Base-by-base conservation (phyloP, 2,797 vertebrate species). In the Crotalus adamanteus region DNA sequence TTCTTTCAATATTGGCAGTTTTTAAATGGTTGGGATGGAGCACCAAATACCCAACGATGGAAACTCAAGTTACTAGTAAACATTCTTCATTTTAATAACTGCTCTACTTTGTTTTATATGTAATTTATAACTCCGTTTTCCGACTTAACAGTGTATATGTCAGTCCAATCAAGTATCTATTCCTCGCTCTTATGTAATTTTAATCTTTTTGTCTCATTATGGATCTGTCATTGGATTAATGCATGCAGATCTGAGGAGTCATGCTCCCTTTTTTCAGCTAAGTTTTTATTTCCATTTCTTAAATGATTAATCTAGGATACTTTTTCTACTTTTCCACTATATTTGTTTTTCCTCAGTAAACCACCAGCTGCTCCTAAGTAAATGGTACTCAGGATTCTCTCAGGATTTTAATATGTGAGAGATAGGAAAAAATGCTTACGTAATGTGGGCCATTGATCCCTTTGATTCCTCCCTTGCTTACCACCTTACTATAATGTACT, bases 341-440 rank as follows among this genome's bases (percentile, higher is more conserved):
- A 95, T 95, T 95, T 95, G 95, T 95, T 60, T 92, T 94, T 93
- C 95, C 93, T 90, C 95, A 94, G 92, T 93, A 95, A 96, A 95
- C 96, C 95, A 97, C 92, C 94, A 96, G 94, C 96, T 96, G 96
- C 96, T 97, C 95, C 95, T 95, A 96, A 95, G 96, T 93, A 92
- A 93, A 94, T 56, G 93, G 95, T 94, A 96, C 97, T 98, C 97
- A 97, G 97, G 97, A 97, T 97, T 97, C 96, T 97, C 97, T 98
- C 97, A 97, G 97, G 96, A 97, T 95, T 0, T 47, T 96, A 95
- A 96, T 96, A 94, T 95, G 96, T 96, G 96, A 96, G 96, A 96
- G 93, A 95, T 95, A 96, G 95, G 96, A 93, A 93, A 96, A 93
- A 93, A 0, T 96, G 91, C 93, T 96, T 92, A 65, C 57, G 92